Evolutionary conservation across 2,113 vertebrate genomes (phyloP).

Genomic region (Cygnus buccinator): DNA sequence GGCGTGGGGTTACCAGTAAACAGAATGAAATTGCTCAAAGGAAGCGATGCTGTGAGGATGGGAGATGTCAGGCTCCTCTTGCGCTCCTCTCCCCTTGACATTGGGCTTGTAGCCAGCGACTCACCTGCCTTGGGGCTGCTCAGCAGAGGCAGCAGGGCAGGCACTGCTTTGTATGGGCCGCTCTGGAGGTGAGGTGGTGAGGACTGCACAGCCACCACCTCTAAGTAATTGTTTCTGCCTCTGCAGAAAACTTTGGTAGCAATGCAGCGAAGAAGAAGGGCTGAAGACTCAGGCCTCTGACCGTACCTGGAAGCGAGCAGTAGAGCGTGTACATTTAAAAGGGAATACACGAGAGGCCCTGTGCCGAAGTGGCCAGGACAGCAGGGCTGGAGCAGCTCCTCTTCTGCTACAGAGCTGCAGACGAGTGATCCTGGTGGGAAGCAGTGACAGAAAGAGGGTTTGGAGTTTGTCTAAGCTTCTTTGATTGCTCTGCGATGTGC

Average conservation of each 20-base stretch:
- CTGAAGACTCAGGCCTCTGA: not conserved
- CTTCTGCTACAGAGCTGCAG: not conserved
- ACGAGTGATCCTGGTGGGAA: not conserved
- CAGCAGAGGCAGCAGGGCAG: not conserved
- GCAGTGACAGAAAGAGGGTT: not conserved
- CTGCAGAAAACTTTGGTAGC: not conserved
- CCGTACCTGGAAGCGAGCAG: not conserved
- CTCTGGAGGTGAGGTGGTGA: not conserved
- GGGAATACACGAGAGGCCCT: not conserved
- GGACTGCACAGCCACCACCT: not conserved
- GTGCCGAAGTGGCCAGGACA: not conserved
- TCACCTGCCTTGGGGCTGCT: not conserved
- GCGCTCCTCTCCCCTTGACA: not conserved
- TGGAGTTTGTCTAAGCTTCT: not conserved
- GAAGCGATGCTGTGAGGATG: not conserved
- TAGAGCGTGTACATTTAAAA: not conserved
- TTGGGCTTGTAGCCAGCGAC: not conserved
- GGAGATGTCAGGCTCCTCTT: not conserved
- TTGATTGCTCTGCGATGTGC: not conserved
- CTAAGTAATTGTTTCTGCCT: not conserved
- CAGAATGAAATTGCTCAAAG: not conserved
- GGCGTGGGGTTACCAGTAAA: not conserved
- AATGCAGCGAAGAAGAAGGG: not conserved
- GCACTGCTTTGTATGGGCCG: not conserved
- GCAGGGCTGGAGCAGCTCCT: not conserved